Percentiles rank a stretch among this genome's conserved stretches.
Evolutionary conservation across 2,113 vertebrate species (phyloP).

Genomic region (Sphyrna mokarran): DNA sequence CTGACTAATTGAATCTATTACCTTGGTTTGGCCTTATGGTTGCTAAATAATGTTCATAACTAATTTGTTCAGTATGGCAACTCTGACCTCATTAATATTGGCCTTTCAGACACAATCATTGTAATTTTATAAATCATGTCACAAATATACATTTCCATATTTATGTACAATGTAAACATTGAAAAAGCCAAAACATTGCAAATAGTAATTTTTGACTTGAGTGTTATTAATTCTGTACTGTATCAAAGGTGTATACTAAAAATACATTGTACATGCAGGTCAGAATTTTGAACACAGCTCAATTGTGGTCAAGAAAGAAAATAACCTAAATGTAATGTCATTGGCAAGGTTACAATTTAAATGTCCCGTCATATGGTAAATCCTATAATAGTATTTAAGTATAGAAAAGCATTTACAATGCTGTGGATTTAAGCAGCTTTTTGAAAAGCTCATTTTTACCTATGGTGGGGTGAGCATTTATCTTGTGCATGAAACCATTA

Average conservation of each 20-base stretch:
- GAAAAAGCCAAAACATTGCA: neutral
- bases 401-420: slow-evolving; percentile 6
- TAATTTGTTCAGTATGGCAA: too few species aligned
- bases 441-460: neutral
- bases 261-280: neutral
- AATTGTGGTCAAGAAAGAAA: neutral
- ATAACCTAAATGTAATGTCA: neutral
- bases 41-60: too few species aligned
- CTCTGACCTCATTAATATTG: neutral
- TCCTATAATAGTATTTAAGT: neutral
- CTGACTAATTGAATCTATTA: too few species aligned
- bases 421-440: neutral
- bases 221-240: neutral
- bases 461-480: neutral
- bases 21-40: too few species aligned
- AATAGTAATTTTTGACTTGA: neutral
- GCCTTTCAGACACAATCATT: neutral
- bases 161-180: neutral
- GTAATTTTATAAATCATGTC: neutral
- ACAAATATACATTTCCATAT: neutral
- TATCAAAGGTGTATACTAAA: neutral
- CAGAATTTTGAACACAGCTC: neutral
- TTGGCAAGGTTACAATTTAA: neutral
- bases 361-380: neutral
- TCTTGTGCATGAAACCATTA: neutral